phyloP scores from a whole-genome alignment of 2,797 vertebrate species.

The Australoheros facetus region DNA sequence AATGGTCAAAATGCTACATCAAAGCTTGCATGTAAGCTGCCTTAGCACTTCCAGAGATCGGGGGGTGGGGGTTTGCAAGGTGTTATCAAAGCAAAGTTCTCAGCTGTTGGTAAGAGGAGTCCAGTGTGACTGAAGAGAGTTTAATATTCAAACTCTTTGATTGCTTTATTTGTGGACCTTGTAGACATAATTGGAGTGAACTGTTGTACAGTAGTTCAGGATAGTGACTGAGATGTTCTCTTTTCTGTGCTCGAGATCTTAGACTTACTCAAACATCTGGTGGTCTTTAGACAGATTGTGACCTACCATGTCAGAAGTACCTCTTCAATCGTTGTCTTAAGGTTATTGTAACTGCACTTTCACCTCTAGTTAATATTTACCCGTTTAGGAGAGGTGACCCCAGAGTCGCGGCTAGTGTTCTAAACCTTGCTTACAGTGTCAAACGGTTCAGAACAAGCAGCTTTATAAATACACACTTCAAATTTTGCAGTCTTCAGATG shows the following conservation, averaged over 20 bases:
- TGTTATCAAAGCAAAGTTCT: slow-evolving; percentile 18
- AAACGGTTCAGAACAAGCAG: slow-evolving; percentile 47
- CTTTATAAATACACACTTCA: slow-evolving; percentile 37
- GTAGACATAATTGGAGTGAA: slow-evolving; percentile 13
- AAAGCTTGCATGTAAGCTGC: slow-evolving; percentile 53
- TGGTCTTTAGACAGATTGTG: neutral
- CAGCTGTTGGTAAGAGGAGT: neutral
- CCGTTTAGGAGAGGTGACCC: slow-evolving; percentile 23
- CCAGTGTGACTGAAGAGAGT: slow-evolving; percentile 36
- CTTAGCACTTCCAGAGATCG: slow-evolving; percentile 51
- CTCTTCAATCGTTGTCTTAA: slow-evolving; percentile 21
- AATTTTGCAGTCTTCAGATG: slow-evolving; percentile 22
- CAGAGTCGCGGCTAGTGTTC: slow-evolving; percentile 32
- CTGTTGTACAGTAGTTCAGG: slow-evolving; percentile 39
- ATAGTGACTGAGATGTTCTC: slow-evolving; percentile 1
- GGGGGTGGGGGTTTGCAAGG: neutral
- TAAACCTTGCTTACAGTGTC: slow-evolving; percentile 50
- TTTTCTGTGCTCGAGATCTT: slow-evolving; percentile 13
- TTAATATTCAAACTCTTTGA: slow-evolving; percentile 26
- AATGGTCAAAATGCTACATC: slow-evolving; percentile 38
- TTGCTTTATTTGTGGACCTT: slow-evolving; percentile 31
- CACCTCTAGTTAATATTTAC: slow-evolving; percentile 51
- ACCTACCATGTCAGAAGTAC: neutral
- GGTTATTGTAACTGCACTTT: slow-evolving; percentile 52
- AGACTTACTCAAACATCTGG: slow-evolving; percentile 6